Percentiles rank a stretch among this genome's conserved stretches.
These are phyloP conservation scores for Elanus axillaris DNA, from an alignment of 2,113 vertebrate species.

Conservation along the genomic window DNA sequence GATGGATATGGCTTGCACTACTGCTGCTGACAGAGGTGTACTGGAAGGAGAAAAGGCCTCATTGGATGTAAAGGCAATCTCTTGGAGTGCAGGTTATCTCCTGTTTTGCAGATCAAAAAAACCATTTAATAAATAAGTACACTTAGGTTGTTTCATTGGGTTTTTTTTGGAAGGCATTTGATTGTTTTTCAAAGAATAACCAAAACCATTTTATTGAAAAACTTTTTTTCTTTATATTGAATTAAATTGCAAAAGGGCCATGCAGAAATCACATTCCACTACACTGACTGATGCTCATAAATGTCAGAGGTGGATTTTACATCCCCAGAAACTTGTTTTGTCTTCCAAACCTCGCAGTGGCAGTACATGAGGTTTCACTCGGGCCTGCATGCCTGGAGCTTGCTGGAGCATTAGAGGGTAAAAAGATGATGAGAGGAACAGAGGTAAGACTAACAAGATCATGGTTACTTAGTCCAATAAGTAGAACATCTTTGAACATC, in stretches of 20 bases:
- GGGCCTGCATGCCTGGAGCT: accelerated
- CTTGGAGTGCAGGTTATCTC: not conserved
- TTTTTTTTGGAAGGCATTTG: not conserved
- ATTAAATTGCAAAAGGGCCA: not conserved
- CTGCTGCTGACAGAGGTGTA: not conserved
- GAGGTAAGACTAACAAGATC: not conserved
- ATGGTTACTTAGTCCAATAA: not conserved
- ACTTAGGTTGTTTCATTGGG: accelerated
- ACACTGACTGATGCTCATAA: not conserved
- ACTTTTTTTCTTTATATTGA: not conserved
- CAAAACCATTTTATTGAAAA: not conserved
- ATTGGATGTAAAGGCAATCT: not conserved
- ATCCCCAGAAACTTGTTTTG: not conserved
- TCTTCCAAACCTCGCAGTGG: not conserved
- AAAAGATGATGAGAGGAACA: not conserved
- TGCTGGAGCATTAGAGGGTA: not conserved
- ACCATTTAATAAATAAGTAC: not conserved
- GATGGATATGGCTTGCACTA: not conserved
- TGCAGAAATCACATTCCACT: not conserved
- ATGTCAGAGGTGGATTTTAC: not conserved
- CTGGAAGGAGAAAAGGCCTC: not conserved
- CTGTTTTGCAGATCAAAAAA: not conserved
- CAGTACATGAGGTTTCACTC: not conserved
- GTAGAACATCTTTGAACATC: not conserved
- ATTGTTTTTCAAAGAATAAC: not conserved